Evolutionary conservation across 2,113 vertebrate species (phyloP).

Genomic region (Nothocercus julius): DNA sequence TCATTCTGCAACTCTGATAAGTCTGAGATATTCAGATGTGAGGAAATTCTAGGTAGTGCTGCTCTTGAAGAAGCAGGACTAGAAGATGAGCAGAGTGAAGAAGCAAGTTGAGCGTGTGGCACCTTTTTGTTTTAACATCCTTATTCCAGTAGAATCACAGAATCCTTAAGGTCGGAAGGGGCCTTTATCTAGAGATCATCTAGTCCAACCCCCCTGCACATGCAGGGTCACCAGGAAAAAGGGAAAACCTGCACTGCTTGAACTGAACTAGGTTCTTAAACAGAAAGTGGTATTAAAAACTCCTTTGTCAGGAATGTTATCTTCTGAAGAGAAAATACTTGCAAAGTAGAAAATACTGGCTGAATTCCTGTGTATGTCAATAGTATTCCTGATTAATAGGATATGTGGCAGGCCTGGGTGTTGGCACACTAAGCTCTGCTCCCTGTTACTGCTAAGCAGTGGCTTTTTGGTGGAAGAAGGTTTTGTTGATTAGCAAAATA

Average conservation of each 20-base stretch:
- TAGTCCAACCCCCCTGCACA: no score
- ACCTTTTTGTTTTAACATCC: neutral
- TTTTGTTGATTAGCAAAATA: neutral
- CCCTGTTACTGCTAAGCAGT: neutral
- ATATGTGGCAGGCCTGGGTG: neutral
- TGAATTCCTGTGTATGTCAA: neutral
- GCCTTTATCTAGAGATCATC: no score
- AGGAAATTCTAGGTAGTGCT: neutral
- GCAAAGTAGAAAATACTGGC: neutral
- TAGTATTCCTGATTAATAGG: neutral
- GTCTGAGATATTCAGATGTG: neutral
- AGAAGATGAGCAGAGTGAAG: neutral
- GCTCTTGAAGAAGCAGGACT: neutral
- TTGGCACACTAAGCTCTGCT: neutral
- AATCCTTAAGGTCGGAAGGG: no score
- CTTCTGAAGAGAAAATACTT: neutral
- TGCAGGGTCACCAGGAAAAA: neutral
- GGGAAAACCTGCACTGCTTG: neutral
- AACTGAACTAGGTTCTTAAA: neutral
- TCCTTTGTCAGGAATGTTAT: neutral
- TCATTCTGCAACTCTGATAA: neutral
- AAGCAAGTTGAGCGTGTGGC: neutral
- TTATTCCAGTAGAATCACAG: neutral
- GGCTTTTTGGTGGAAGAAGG: neutral
- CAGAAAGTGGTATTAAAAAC: neutral